phyloP scores from a whole-genome alignment of 2,797 vertebrate species.

The Gymnoscopelus braueri region DNA sequence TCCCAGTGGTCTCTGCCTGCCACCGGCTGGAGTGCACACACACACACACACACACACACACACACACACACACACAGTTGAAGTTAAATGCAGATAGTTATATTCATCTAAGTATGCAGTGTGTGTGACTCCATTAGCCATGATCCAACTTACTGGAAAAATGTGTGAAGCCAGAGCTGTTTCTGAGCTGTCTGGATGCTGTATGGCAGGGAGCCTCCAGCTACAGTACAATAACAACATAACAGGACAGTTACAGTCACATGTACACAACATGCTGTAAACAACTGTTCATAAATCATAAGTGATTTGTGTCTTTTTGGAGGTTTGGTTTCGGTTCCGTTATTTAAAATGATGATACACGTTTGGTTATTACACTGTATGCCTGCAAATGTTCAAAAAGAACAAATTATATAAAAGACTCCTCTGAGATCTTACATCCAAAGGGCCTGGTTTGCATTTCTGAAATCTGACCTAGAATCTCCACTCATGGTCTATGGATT shows the following conservation, averaged over 20 bases:
- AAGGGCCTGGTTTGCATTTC: too few species aligned
- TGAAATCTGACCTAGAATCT: too few species aligned
- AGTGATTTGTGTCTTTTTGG: too few species aligned
- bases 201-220: conserved; percentile 96
- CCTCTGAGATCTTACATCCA: too few species aligned
- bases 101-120: neutral
- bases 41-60: conserved; percentile 25
- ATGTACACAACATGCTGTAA: neutral
- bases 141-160: conserved; percentile 90
- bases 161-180: conserved; percentile 94
- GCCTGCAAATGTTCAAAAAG: too few species aligned
- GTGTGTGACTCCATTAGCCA: neutral
- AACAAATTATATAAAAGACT: too few species aligned
- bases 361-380: too few species aligned
- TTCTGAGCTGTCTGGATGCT: conserved; percentile 96
- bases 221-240: conserved; percentile 66
- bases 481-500: too few species aligned
- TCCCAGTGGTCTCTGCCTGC: conserved; percentile 89
- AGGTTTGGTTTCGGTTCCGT: too few species aligned
- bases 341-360: too few species aligned
- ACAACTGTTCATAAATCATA: too few species aligned
- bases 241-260: too few species aligned
- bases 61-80: neutral
- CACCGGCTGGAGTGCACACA: conserved; percentile 80
- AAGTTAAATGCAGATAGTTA: neutral